These are phyloP conservation scores for Lapara coniferarum DNA, from an alignment of 2,888 invertebrate species.

Conservation along the genomic window DNA sequence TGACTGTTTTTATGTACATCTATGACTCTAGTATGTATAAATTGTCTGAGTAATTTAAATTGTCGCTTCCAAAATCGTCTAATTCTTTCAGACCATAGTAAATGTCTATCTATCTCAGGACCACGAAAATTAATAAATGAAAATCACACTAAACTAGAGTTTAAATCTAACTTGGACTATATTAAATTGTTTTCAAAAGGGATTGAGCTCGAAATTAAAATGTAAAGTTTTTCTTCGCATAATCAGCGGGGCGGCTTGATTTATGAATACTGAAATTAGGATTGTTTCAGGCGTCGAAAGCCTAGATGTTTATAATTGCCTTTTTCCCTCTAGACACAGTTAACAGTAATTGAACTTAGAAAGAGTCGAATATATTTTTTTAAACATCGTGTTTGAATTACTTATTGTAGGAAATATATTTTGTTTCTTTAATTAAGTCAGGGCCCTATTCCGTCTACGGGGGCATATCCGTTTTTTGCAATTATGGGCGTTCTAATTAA, in stretches of 20 bases:
- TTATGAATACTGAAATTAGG: constrained; percentile 21
- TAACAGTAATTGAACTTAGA: not conserved
- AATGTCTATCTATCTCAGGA: not conserved
- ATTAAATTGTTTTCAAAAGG: constrained; percentile 23
- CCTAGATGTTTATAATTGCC: not conserved
- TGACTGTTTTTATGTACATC: too few species aligned
- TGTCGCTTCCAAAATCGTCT: too few species aligned
- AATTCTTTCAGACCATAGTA: too few species aligned
- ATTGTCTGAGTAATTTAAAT: too few species aligned
- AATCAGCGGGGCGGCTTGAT: constrained; percentile 24
- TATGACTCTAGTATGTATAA: too few species aligned
- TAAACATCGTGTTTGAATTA: too few species aligned
- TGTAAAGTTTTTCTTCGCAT: constrained; percentile 17
- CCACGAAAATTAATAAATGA: constrained; percentile 7
- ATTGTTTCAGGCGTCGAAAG: not conserved
- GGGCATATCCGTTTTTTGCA: too few species aligned
- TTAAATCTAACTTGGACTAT: not conserved
- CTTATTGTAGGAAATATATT: too few species aligned
- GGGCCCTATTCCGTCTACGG: too few species aligned
- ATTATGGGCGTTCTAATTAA: too few species aligned
- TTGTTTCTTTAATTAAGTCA: too few species aligned
- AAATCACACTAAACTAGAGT: not conserved
- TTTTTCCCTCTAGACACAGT: not conserved
- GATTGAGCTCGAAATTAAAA: constrained; percentile 24
- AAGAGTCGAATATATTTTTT: too few species aligned